Evolutionary conservation across 2,113 vertebrate genomes (phyloP), one percentile per base, ranked within the genome.

Genomic region (Callionymus lyra): DNA sequence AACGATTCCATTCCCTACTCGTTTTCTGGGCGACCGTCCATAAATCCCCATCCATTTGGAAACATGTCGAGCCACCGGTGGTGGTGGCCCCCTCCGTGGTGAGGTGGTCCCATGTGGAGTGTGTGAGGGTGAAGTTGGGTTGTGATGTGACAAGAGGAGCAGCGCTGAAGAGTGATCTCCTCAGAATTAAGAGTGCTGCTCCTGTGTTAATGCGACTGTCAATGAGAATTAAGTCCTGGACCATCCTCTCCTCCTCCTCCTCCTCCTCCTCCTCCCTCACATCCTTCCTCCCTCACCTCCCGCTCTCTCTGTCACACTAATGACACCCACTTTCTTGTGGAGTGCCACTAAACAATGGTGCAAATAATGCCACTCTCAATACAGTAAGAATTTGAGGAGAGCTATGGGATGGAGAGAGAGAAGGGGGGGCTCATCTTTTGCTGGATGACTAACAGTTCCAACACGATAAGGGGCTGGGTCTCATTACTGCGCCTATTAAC

Each of bases 201-300:
- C 70, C 70, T 62, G 68, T 80, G 72, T 80, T 83, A 81, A 84
- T 81, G 82, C 74, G 72, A 69, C 80, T 80, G 82, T 84, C 83
- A 74, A 76, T 86, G 82, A 77, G 73, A 79, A 84, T 84, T 79
- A 83, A 74, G 71, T 79, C 73, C 51, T 40, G 50, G 66, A 56
- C 64, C 47, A 50, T 75, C 53, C 43, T 51, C 50, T 50, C 57
- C 41, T 27, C 8, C 8, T 27, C 21, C 34, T 49, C n/a, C 55
- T 18, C 12, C 47, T 34, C 67, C 33, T 10, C 41, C 10, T 46
- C 47, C 42, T 21, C 44, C n/a, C n/a, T n/a, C n/a, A n/a, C n/a
- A n/a, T n/a, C n/a, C n/a, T n/a, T n/a, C n/a, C n/a, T n/a, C n/a
- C n/a, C n/a, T 34, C 18, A 38, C 44, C 39, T 19, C 46, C 53